phyloP scores from a whole-genome alignment of 2,113 vertebrate genomes.

The Sigmodon hispidus region DNA sequence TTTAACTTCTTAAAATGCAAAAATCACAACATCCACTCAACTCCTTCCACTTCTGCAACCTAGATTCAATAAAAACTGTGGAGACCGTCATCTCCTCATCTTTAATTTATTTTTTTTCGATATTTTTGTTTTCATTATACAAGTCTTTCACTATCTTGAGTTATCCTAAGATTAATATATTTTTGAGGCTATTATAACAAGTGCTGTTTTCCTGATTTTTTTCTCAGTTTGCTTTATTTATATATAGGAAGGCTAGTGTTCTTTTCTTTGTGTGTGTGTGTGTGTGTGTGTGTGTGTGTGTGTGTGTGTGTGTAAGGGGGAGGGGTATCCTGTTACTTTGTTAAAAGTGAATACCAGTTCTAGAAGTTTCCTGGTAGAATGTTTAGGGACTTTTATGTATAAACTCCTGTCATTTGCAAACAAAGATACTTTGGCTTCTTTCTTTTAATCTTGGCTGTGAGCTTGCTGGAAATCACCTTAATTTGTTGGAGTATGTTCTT shows the following conservation, averaged over 20 bases:
- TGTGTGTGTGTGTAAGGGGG: neutral
- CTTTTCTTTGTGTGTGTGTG: neutral
- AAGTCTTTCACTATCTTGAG: neutral
- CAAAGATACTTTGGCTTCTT: no score
- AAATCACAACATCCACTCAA: no score
- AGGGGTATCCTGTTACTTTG: no score
- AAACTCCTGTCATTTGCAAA: no score
- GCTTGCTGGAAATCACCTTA: neutral
- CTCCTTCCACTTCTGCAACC: no score
- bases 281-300: neutral
- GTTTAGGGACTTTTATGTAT: no score
- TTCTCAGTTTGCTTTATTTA: neutral
- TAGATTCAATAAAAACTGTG: no score
- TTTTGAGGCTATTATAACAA: neutral
- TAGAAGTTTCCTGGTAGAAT: no score
- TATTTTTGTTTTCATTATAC: neutral
- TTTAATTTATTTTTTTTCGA: neutral
- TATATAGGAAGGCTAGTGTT: neutral
- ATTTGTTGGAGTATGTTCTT: neutral
- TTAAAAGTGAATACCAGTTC: no score
- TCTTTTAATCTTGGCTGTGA: neutral
- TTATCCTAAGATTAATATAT: neutral
- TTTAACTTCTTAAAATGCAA: no score
- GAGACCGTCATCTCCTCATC: no score
- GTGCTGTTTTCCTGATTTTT: neutral